phyloP scores from a whole-genome alignment of 2,888 invertebrate species.

The Eugnorisma glareosa region DNA sequence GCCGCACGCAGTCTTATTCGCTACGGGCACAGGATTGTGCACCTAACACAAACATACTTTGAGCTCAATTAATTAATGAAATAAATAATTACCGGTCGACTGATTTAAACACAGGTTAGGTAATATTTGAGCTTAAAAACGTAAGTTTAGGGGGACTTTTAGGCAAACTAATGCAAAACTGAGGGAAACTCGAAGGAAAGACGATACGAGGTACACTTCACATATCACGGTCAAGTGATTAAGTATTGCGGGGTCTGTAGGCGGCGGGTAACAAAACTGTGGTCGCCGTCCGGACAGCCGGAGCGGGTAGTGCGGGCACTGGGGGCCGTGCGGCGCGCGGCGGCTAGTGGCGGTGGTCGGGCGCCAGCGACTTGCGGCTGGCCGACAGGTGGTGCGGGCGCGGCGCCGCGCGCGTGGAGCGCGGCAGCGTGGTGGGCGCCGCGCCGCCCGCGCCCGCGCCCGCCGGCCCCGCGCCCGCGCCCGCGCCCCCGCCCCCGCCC shows the following conservation, averaged over 20 bases:
- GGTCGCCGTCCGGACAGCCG: conserved; percentile 17
- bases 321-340: conserved; percentile 1
- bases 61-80: conserved; percentile 59
- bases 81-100: conserved; percentile 26
- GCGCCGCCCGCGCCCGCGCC: conserved; percentile 86
- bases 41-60: conserved; percentile 67
- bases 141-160: conserved; percentile 28
- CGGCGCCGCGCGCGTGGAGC: conserved; percentile 89
- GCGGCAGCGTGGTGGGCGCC: conserved; percentile 88
- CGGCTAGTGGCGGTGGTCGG: conserved; percentile 75
- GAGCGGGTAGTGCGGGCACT: neutral
- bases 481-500: conserved; percentile 73
- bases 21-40: conserved; percentile 67
- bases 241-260: conserved; percentile 47
- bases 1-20: conserved; percentile 77
- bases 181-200: conserved; percentile 30
- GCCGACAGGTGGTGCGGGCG: conserved; percentile 85
- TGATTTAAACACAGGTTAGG: conserved; percentile 36
- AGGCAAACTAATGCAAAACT: conserved; percentile 48
- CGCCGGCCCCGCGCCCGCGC: conserved; percentile 81
- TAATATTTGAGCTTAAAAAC: conserved; percentile 46
- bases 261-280: conserved; percentile 42
- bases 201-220: conserved; percentile 30
- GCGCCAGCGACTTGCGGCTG: conserved; percentile 87
- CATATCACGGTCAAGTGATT: conserved; percentile 39